phyloP scores from a whole-genome alignment of 2,113 vertebrate species.

The Burhinus bistriatus region DNA sequence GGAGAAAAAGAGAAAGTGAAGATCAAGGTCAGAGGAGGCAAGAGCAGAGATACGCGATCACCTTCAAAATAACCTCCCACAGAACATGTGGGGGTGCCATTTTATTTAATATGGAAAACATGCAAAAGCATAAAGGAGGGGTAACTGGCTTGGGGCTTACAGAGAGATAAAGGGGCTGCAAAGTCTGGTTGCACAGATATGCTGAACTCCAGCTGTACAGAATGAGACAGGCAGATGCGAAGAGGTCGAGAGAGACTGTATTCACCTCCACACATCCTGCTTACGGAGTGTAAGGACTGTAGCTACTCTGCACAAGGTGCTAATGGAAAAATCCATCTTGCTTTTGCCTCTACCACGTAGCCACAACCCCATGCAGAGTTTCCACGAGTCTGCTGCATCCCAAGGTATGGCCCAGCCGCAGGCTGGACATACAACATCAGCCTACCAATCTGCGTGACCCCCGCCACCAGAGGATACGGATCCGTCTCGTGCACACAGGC shows the following conservation, averaged over 20 bases:
- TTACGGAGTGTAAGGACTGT: background rate
- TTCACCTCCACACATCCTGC: background rate
- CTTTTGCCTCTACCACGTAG: background rate
- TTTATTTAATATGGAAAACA: slow-evolving; percentile 70
- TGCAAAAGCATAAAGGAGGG: slow-evolving; percentile 35
- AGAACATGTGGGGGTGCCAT: slow-evolving; percentile 63
- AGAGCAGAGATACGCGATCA: slow-evolving; percentile 34
- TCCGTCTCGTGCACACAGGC: background rate
- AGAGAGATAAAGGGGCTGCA: slow-evolving; percentile 62
- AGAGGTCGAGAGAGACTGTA: background rate
- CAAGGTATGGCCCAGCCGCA: background rate
- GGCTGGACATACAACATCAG: background rate
- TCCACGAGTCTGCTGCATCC: background rate
- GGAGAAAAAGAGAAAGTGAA: slow-evolving; percentile 68
- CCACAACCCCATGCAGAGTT: background rate
- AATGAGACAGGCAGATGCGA: background rate
- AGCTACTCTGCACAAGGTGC: background rate
- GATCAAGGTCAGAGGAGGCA: slow-evolving; percentile 72
- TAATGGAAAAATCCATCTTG: background rate
- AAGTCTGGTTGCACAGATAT: slow-evolving; percentile 20
- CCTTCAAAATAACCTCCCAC: slow-evolving; percentile 55
- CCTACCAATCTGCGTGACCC: too few species aligned
- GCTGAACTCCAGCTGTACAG: slow-evolving; percentile 3
- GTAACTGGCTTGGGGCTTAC: slow-evolving; percentile 41
- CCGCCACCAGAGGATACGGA: background rate